phyloP scores from a whole-genome alignment of 92 coral and sea anemone species.

The Galaxea fascicularis region DNA sequence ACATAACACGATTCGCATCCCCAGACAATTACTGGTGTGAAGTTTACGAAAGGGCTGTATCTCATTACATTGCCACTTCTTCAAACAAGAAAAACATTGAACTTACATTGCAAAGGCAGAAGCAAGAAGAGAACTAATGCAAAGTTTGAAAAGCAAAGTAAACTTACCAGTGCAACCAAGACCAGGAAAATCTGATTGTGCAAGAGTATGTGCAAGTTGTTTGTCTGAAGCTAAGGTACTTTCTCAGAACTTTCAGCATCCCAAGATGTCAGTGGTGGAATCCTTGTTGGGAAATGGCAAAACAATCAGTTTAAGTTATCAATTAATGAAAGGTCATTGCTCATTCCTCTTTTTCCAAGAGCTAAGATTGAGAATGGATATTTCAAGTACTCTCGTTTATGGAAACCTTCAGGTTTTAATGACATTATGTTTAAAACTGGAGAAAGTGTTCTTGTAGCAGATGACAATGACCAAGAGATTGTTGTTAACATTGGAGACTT shows the following conservation, averaged over 20 bases:
- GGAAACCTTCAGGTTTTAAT: not conserved
- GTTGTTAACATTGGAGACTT: conserved; percentile 30
- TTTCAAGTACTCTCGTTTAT: conserved; percentile 23
- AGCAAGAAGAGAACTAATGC: conserved; percentile 41
- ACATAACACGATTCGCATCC: conserved; percentile 18
- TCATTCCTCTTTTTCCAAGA: not conserved
- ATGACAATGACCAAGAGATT: conserved; percentile 42
- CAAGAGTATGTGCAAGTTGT: conserved; percentile 44
- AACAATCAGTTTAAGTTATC: conserved; percentile 1
- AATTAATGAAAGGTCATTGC: not conserved
- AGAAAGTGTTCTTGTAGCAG: conserved; percentile 31
- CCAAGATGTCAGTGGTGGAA: conserved; percentile 8
- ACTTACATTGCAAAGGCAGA: conserved; percentile 40
- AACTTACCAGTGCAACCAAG: conserved; percentile 10
- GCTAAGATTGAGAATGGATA: conserved; percentile 20
- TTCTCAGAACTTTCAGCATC: conserved; percentile 5
- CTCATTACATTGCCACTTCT: conserved; percentile 28
- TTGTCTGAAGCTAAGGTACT: conserved; percentile 31
- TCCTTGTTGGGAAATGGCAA: conserved; percentile 39
- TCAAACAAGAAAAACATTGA: conserved; percentile 57
- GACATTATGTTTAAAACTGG: conserved; percentile 11
- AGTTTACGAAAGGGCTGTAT: conserved; percentile 37
- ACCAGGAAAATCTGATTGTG: conserved; percentile 14
- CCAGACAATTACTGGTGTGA: conserved; percentile 57
- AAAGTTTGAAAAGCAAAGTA: conserved; percentile 25